phyloP scores from a whole-genome alignment of 2,888 invertebrate species.

The Brassicogethes aeneus region DNA sequence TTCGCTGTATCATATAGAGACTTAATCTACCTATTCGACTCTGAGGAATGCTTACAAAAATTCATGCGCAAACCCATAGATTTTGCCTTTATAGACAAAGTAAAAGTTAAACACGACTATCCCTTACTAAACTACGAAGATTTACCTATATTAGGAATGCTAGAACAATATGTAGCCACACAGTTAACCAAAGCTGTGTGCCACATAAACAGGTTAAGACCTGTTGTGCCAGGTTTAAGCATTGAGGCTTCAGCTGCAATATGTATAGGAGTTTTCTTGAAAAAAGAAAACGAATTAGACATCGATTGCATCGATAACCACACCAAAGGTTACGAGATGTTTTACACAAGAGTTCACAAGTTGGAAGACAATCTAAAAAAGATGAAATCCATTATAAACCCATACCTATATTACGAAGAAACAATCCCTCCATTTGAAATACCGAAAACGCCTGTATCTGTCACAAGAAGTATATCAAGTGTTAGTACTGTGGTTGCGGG shows the following conservation, averaged over 20 bases:
- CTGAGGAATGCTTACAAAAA: constrained; percentile 41
- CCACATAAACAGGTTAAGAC: constrained; percentile 45
- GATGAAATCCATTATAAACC: constrained; percentile 47
- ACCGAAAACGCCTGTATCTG: constrained; percentile 2
- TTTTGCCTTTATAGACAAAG: constrained; percentile 41
- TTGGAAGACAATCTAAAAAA: constrained; percentile 36
- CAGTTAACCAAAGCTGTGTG: constrained; percentile 48
- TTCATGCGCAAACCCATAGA: constrained; percentile 46
- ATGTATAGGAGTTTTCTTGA: constrained; percentile 49
- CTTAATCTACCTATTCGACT: constrained; percentile 50
- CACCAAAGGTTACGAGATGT: constrained; percentile 25
- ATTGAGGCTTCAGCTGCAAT: constrained; percentile 45
- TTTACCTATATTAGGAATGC: constrained; percentile 50
- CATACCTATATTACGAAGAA: constrained; percentile 44
- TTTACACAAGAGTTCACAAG: constrained; percentile 40
- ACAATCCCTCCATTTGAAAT: constrained; percentile 26
- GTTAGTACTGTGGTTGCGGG: not conserved
- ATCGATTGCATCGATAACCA: constrained; percentile 38
- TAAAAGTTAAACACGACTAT: constrained; percentile 32
- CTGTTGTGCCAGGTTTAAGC: constrained; percentile 52
- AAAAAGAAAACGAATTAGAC: constrained; percentile 23
- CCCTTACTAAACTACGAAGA: constrained; percentile 41
- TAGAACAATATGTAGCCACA: constrained; percentile 51
- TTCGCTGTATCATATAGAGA: constrained; percentile 45
- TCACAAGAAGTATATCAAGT: not conserved